Evolutionary conservation across 2,797 vertebrate species (phyloP).

Genomic region (Clarias laeviceps): DNA sequence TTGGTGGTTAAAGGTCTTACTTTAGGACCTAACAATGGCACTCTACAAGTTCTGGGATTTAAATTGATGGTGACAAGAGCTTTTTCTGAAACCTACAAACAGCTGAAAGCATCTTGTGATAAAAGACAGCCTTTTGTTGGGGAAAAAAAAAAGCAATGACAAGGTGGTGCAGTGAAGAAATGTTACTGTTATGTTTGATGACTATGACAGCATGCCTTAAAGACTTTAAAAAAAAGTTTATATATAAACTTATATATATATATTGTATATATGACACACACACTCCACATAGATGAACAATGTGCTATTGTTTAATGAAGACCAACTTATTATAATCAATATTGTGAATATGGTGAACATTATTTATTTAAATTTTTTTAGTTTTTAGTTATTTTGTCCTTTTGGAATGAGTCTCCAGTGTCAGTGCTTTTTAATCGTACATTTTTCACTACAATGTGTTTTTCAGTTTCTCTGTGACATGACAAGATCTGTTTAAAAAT

Average conservation of each 20-base stretch:
- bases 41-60: neutral
- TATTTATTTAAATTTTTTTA: neutral
- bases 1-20: neutral
- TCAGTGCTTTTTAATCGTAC: neutral
- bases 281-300: neutral
- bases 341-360: too few relatives aligned
- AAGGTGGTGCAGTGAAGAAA: neutral
- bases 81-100: neutral
- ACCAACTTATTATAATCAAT: neutral
- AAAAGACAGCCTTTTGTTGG: neutral
- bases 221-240: too few relatives aligned
- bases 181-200: constrained; percentile 13
- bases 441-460: neutral
- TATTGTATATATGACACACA: neutral
- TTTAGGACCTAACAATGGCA: neutral
- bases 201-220: neutral
- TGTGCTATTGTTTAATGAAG: neutral
- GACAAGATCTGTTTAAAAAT: neutral
- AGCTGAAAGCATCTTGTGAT: neutral
- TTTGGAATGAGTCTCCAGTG: neutral
- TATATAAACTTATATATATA: too few relatives aligned
- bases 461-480: neutral
- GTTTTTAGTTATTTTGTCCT: neutral
- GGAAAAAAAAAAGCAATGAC: neutral
- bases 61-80: neutral